Evolutionary conservation across 2,797 vertebrate species (phyloP), one percentile per base, ranked within the genome.

Genomic region (Phylloscopus collybita): DNA sequence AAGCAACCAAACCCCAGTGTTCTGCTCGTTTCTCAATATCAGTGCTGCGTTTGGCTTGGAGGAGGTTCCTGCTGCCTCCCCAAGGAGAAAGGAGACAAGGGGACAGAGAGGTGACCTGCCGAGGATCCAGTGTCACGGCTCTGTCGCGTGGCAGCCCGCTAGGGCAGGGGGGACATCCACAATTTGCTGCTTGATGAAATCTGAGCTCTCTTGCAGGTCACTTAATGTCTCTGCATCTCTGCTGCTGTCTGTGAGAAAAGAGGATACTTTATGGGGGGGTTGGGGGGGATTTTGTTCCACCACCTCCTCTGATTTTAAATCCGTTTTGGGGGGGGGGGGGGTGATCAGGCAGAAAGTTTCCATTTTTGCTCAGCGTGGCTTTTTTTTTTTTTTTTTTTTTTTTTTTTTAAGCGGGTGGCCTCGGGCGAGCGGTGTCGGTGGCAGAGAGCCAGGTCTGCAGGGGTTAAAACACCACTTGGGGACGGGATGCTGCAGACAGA

Each of bases 401-500:
- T 78, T 85, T 82, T 47, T 38, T 38, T 11, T n/a, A 9, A 51
- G 7, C 1, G 19, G 1, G 2, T 27, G 57, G 71, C 82, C 57
- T 78, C 16, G 2, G 74, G 80, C 56, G 2, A 69, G 30, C 1
- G 1, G 38, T 20, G 22, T 11, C 4, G 0, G 78, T 72, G 88
- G 90, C 85, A 38, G 72, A 54, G 57, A 21, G 82, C 91, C 76
- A 62, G 73, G 54, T 34, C 83, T 21, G 89, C 62, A 72, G 86
- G 92, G 92, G 86, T 91, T 86, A 91, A 83, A 81, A n/a, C 72
- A 49, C 30, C 69, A 34, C 86, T 4, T 60, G 73, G 40, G 87
- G 72, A 13, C 73, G 69, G 92, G 92, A 89, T 85, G 86, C 86
- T 84, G 83, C 82, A n/a, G 87, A 51, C 80, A n/a, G 66, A 42